A percentile compares a stretch with the other conserved stretches of the same genome.
These are phyloP conservation scores for Symphodus melops DNA, from an alignment of 2,113 vertebrate species.

Conservation along the genomic window DNA sequence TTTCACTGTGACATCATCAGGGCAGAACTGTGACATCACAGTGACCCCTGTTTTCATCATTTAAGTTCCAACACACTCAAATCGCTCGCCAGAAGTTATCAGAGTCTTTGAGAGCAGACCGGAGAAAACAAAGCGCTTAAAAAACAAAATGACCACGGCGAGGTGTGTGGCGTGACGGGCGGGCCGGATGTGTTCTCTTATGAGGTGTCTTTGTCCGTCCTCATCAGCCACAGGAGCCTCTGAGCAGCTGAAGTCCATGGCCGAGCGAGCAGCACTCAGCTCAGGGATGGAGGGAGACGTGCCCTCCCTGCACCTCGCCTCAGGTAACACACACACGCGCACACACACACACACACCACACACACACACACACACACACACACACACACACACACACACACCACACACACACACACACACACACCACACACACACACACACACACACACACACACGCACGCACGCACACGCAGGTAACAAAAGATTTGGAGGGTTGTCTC, in stretches of 20 bases:
- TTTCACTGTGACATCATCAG: too few species aligned
- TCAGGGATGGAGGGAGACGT: slow-evolving; percentile 91
- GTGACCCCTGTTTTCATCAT: too few species aligned
- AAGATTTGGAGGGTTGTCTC: slow-evolving; percentile 29
- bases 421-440: slow-evolving; percentile 11
- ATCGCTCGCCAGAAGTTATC: too few species aligned
- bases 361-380: neutral
- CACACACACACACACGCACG: slow-evolving; percentile 1
- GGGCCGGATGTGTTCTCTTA: slow-evolving; percentile 32
- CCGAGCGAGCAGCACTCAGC: slow-evolving; percentile 88
- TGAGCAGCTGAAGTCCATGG: slow-evolving; percentile 92
- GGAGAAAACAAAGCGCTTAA: neutral
- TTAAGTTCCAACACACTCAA: too few species aligned
- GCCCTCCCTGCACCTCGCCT: slow-evolving; percentile 86
- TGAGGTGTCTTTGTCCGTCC: slow-evolving; percentile 50
- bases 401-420: neutral
- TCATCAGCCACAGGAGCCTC: slow-evolving; percentile 85
- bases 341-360: neutral
- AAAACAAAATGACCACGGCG: too few species aligned
- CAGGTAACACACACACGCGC: slow-evolving; percentile 76
- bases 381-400: slow-evolving; percentile 1
- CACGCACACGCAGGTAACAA: neutral
- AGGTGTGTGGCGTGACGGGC: too few species aligned
- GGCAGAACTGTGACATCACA: too few species aligned
- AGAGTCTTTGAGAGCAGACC: too few species aligned